Evolutionary conservation across 2,888 invertebrate genomes (phyloP).

Genomic region (Eustalomyia histrio): DNA sequence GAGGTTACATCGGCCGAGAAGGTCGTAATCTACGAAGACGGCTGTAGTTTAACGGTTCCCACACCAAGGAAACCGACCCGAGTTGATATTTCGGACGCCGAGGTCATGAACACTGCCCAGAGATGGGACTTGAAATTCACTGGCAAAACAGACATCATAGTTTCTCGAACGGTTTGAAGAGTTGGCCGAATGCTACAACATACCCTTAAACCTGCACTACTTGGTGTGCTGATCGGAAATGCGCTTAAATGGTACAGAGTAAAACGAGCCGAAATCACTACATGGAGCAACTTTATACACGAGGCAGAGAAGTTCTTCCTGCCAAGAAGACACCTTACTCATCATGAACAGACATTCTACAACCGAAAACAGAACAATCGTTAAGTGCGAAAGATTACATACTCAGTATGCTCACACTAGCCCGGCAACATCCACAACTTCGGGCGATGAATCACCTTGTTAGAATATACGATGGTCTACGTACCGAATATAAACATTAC

Average conservation of each 20-base stretch:
- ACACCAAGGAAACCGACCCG: too few species aligned
- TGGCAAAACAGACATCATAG: neutral
- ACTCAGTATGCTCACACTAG: conserved; percentile 13
- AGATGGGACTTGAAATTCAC: too few species aligned
- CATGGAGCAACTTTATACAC: neutral
- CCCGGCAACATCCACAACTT: neutral
- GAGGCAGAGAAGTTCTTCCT: conserved; percentile 17
- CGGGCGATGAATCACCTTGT: too few species aligned
- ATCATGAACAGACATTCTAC: conserved; percentile 17
- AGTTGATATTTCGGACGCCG: too few species aligned
- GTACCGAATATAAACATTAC: too few species aligned
- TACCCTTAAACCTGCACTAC: neutral
- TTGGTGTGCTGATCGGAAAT: neutral
- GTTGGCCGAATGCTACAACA: conserved; percentile 9
- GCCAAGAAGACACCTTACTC: neutral
- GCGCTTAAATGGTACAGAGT: conserved; percentile 15
- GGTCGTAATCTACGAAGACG: neutral
- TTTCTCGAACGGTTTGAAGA: conserved; percentile 18
- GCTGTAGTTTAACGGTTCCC: too few species aligned
- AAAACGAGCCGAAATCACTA: neutral
- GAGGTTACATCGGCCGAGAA: neutral
- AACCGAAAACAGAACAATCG: conserved; percentile 22
- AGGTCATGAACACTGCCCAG: too few species aligned
- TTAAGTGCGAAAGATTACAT: conserved; percentile 21
- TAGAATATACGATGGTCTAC: too few species aligned